Evolutionary conservation across 2,113 vertebrate species (phyloP), one percentile per base, ranked within the genome.

Genomic region (Phalacrocorax carbo): DNA sequence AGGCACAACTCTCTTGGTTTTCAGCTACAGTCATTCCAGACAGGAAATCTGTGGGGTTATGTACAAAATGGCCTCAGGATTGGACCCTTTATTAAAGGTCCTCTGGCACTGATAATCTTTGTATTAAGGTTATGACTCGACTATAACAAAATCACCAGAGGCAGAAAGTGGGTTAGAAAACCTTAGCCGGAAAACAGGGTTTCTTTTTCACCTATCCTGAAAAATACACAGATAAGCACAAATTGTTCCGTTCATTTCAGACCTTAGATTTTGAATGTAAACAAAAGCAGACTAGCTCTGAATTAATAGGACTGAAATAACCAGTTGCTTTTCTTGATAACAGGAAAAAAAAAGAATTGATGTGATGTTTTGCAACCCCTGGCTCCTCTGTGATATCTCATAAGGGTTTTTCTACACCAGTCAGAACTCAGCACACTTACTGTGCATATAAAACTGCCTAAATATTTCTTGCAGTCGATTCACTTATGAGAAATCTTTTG

Each of bases 351-450:
- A 94, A 89, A 89, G 19, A 73, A 48, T 21, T 32, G 52, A 82
- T 70, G n/a, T 9, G 26, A 83, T 34, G 15, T n/a, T 93, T 83
- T 42, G 46, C 72, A 94, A 21, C 49, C 75, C 55, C 58, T 65
- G 34, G 36, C 21, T 94, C 71, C 80, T 76, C 90, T 71, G 62
- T 27, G 70, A 40, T 86, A 36, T 78, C 95, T 94, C 76, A 18
- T 30, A 93, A 84, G 46, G 57, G 61, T 60, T 93, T 89, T 88
- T 82, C 72, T 86, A 94, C 87, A 93, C 49, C 73, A 94, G 57
- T 88, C 80, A 96, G 94, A 94, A 91, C 66, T 80, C 71, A 66
- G 65, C 44, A 80, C 20, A 52, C 44, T 94, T 54, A 66, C n/a
- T 12, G 22, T 68, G 38, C 52, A 32, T 66, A 49, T 69, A 92